Base-by-base conservation (phyloP, 2,113 vertebrate species). In the Ellobius talpinus region DNA sequence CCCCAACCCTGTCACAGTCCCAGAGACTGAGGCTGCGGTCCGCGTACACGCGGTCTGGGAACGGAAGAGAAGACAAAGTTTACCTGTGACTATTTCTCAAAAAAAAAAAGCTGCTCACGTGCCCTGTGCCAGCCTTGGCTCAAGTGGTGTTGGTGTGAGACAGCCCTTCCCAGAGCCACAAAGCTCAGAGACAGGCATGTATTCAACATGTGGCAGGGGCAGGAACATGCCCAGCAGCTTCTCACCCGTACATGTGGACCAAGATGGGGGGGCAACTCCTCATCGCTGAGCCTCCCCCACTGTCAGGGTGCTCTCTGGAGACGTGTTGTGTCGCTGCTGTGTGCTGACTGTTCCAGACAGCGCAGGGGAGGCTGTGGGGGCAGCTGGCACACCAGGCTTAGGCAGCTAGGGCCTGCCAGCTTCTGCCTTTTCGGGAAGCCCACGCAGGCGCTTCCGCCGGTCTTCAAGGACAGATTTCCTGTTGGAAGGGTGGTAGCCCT, bases 381-480 rank as follows among this genome's bases (percentile, higher is more conserved):
- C 0, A 89, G 94, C 74, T 81, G 95, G 91, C 63, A 29, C 78
- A 78, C 96, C 97, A n/a, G 90, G 77, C 42, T 0, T 52, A 94
- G 90, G 85, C 95, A 88, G 89, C 90, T 78, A 6, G 33, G 86
- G 89, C 87, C 70, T 93, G 95, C 95, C 93, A 66, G 70, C 63
- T 95, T 90, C 96, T 97, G 97, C 93, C 96, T 97, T 96, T 97
- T 93, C 89, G 86, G 94, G 96, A 95, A 97, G 66, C 95, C 97
- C 92, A 93, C 89, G 66, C 90, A 94, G 94, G 86, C 61, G 45
- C 95, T 97, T 95, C 97, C 78, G 79, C 72, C 8, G 63, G 95
- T 65, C 94, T 85, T 13, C 65, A 65, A 74, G 85, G 93, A 93
- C 61, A 81, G 86, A 86, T 89, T 97, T 97, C 91, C 92, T 87